phyloP scores from a whole-genome alignment of 2,113 vertebrate genomes.

The Paradisaea rubra region DNA sequence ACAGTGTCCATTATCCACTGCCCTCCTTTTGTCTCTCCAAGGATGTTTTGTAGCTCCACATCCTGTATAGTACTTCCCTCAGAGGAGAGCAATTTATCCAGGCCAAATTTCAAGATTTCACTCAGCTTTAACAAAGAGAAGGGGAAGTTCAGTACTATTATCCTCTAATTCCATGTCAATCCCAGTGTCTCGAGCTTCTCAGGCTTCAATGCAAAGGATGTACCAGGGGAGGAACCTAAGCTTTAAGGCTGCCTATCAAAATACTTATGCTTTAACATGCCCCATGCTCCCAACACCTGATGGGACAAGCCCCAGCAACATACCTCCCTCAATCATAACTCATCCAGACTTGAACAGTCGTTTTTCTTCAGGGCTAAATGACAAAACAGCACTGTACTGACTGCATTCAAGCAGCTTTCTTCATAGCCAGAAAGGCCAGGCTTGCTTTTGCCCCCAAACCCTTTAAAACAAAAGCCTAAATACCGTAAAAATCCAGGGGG shows the following conservation, averaged over 20 bases:
- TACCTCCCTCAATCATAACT: neutral
- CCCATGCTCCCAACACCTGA: neutral
- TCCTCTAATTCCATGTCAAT: neutral
- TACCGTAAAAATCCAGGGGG: neutral
- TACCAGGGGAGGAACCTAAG: neutral
- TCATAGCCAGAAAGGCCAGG: neutral
- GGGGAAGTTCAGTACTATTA: neutral
- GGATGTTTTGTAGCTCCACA: conserved; percentile 78
- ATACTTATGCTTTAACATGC: neutral
- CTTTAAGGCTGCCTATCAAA: neutral
- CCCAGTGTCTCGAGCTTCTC: neutral
- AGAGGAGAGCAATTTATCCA: conserved; percentile 86
- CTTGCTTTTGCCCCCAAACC: neutral
- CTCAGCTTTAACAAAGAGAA: conserved; percentile 73
- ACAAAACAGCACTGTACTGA: neutral
- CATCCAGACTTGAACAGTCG: neutral
- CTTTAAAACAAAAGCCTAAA: neutral
- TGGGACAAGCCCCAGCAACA: neutral
- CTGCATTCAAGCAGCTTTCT: neutral
- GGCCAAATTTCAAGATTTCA: conserved; percentile 90
- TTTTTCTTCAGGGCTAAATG: neutral
- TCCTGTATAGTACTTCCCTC: conserved; percentile 81
- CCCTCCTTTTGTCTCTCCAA: conserved; percentile 77
- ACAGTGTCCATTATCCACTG: conserved; percentile 74
- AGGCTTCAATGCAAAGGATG: neutral